A percentile compares a stretch with the other conserved stretches of the same genome.
Conservation (phyloP, 37 sponge, comb jelly and placozoan genomes). For the Beroe forskalii region DNA sequence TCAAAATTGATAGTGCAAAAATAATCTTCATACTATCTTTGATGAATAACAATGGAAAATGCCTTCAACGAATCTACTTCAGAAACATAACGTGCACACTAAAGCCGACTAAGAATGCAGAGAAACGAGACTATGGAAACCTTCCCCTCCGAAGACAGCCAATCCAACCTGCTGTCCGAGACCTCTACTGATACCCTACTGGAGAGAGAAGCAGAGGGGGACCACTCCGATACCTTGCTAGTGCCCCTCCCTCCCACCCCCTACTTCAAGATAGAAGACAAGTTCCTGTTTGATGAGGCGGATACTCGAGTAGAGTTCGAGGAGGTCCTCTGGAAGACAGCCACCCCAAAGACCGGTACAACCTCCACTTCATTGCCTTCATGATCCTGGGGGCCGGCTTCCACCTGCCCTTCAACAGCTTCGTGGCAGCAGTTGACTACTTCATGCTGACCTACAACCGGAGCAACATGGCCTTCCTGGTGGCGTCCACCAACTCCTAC, state of each 20-base stretch:
- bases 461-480: constrained; percentile 69
- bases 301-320: neutral
- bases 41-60: no score
- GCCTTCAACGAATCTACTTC: no score
- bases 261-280: constrained; percentile 40
- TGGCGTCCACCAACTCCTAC: constrained; percentile 67
- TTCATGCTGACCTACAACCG: constrained; percentile 75
- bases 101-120: constrained; percentile 33
- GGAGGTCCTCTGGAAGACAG: neutral
- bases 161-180: neutral
- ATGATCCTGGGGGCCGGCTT: constrained; percentile 78
- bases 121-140: neutral
- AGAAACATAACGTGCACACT: constrained; percentile 32
- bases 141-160: neutral
- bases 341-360: constrained; percentile 70
- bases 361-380: constrained; percentile 72
- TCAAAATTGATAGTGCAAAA: no score
- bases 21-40: no score
- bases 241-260: constrained; percentile 52
- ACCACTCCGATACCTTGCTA: constrained; percentile 12
- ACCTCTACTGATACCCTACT: neutral
- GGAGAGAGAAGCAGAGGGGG: neutral
- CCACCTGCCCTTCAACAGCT: constrained; percentile 81
- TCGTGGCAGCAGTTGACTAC: constrained; percentile 83
- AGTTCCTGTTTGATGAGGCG: constrained; percentile 23